Evolutionary conservation across 2,888 invertebrate genomes (phyloP).

Genomic region (Thereva nobilitata): DNA sequence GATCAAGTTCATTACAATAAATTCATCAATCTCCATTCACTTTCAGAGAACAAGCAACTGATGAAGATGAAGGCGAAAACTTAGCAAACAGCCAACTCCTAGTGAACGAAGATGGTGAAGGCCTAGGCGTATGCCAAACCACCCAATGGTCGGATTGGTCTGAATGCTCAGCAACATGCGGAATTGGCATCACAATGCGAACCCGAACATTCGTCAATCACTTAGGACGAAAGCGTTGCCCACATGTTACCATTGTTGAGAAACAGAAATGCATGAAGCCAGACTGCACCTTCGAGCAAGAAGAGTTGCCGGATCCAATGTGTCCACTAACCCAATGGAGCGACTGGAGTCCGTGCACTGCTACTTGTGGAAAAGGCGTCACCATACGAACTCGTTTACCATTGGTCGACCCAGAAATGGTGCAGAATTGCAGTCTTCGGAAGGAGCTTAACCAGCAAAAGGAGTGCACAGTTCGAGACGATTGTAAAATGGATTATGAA

Average conservation of each 20-base stretch:
- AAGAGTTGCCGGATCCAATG: conserved; percentile 63
- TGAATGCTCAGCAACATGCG: conserved; percentile 86
- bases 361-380: conserved; percentile 83
- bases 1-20: background rate
- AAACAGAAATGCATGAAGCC: conserved; percentile 75
- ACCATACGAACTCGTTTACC: conserved; percentile 72
- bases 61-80: conserved; percentile 57
- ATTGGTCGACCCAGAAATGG: conserved; percentile 67
- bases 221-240: conserved; percentile 80
- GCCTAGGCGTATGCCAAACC: conserved; percentile 55
- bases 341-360: conserved; percentile 90
- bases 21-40: background rate
- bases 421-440: conserved; percentile 68
- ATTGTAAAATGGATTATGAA: conserved; percentile 73
- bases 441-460: conserved; percentile 77
- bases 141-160: conserved; percentile 60
- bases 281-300: conserved; percentile 61
- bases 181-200: conserved; percentile 75
- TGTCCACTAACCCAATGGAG: conserved; percentile 88
- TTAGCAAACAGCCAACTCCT: conserved; percentile 51
- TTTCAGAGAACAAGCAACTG: conserved; percentile 24
- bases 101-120: conserved; percentile 54
- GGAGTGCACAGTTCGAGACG: conserved; percentile 68
- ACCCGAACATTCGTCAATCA: conserved; percentile 75
- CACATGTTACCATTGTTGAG: conserved; percentile 75